Evolutionary conservation across 2,113 vertebrate species (phyloP).

Genomic region (Protomyctophum bolini): DNA sequence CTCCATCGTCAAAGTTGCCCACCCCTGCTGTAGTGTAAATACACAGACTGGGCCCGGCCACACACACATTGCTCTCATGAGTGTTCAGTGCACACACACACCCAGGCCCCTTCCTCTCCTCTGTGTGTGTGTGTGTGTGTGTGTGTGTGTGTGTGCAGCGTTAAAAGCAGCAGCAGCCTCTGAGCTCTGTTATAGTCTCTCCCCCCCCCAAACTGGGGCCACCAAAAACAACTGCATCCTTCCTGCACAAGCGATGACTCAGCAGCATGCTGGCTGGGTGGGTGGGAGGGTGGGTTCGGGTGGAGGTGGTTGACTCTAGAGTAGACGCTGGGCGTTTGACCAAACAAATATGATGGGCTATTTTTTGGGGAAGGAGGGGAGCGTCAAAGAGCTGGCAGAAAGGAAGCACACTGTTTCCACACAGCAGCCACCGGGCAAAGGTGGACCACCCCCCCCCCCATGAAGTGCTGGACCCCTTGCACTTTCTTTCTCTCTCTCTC

Average conservation of each 20-base stretch:
- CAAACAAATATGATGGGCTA: slow-evolving; percentile 50
- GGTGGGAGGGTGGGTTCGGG: slow-evolving; percentile 1
- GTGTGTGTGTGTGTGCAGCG: slow-evolving; percentile 23
- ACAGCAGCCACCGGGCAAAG: slow-evolving; percentile 45
- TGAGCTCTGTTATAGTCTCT: neutral
- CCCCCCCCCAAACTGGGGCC: slow-evolving; percentile 32
- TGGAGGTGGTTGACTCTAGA: slow-evolving; percentile 53
- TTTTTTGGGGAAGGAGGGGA: slow-evolving; percentile 13
- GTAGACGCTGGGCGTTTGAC: slow-evolving; percentile 33
- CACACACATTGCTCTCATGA: slow-evolving; percentile 9
- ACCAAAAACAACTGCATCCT: slow-evolving; percentile 77
- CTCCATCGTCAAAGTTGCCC: too few species aligned
- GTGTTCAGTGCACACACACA: neutral
- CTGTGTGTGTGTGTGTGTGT: too few species aligned
- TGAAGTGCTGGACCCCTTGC: slow-evolving; percentile 8
- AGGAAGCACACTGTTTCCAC: slow-evolving; percentile 69
- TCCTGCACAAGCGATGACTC: slow-evolving; percentile 78
- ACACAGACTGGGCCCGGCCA: neutral
- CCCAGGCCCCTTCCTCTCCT: slow-evolving; percentile 28
- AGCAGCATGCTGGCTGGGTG: slow-evolving; percentile 47
- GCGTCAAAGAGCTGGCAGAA: slow-evolving; percentile 45
- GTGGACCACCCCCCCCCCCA: slow-evolving; percentile 39
- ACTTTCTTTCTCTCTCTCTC: too few species aligned
- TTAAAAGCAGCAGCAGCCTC: neutral
- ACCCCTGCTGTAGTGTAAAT: too few species aligned